Evolutionary conservation across 2,888 invertebrate genomes (phyloP), one percentile per base, ranked within the genome.

Genomic region (Heteromyza rotundicornis): DNA sequence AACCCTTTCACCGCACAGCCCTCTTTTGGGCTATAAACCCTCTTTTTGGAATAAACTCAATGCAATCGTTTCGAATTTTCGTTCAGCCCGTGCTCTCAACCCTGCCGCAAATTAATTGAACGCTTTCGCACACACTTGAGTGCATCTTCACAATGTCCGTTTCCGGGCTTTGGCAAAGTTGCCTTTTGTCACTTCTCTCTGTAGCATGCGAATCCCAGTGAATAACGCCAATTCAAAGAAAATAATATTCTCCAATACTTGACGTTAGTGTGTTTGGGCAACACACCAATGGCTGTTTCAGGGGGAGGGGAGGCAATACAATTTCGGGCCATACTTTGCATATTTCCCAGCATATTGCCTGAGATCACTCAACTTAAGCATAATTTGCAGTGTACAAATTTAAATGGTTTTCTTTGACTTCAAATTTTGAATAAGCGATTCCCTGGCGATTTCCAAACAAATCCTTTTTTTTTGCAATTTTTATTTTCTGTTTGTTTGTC

Each of bases 71-170:
- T 44, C 8, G 44, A n/a, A n/a, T n/a, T n/a, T n/a, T n/a, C n/a
- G n/a, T n/a, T 5, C 40, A 74, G 74, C 71, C 72, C 74, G 74
- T 76, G 71, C 49, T 52, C 24, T 2, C 35, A 16, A 19, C 27
- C 16, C 32, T 20, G 47, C 17, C 75, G 64, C 49, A 53, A 22
- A 40, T 63, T 65, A 63, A 65, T 63, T 65, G 63, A 61, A 61
- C 51, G 69, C 64, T 68, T 67, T 63, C 57, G 64, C 63, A 58
- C 64, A 71, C 76, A 64, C 73, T 76, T 70, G 70, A 76, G 70
- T 78, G 64, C 64, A 55, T 70, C 64, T 23, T 57, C 60, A 77
- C 70, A 76, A 76, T 64, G 62, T 14, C 17, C 22, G 19, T 14
- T 51, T 32, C 22, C 40, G 40, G 14, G 10, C 27, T 23, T 55